phyloP scores from a whole-genome alignment of 2,888 invertebrate genomes.

The Apamea anceps region DNA sequence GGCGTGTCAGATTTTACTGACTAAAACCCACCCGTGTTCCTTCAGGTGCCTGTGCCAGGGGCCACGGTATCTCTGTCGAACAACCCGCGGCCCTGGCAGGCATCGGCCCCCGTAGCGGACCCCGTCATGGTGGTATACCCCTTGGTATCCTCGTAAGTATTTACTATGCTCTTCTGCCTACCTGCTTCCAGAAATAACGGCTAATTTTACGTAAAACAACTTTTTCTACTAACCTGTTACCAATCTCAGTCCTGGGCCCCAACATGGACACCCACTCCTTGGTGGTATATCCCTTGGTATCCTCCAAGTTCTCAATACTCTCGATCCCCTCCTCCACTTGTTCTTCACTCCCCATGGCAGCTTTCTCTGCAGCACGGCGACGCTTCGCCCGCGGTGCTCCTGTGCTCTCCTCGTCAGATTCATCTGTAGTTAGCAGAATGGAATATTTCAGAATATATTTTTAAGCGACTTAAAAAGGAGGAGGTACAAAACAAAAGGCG shows the following conservation, averaged over 20 bases:
- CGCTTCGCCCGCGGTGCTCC: conserved; percentile 92
- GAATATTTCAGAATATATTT: neutral
- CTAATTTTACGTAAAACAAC: neutral
- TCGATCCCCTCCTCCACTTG: conserved; percentile 96
- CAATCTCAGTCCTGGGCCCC: conserved; percentile 98
- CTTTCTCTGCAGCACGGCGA: conserved; percentile 95
- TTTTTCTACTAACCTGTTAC: conserved; percentile 91
- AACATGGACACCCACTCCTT: conserved; percentile 99
- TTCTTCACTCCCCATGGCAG: conserved; percentile 94
- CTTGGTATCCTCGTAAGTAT: too few relatives aligned
- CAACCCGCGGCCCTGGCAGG: too few relatives aligned
- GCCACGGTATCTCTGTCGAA: too few relatives aligned
- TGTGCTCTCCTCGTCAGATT: conserved; percentile 95
- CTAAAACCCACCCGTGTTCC: too few relatives aligned
- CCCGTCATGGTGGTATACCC: too few relatives aligned
- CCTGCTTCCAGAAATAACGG: neutral
- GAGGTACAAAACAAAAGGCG: too few relatives aligned
- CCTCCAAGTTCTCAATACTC: conserved; percentile 99
- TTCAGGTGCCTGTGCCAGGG: too few relatives aligned
- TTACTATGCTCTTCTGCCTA: neutral
- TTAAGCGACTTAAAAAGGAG: neutral
- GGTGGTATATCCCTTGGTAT: conserved; percentile 98
- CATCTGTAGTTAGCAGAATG: conserved; percentile 86
- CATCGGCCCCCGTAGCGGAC: too few relatives aligned
- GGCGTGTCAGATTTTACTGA: too few relatives aligned